Evolutionary conservation across 2,888 invertebrate genomes (phyloP).

Genomic region (Mayetiola destructor): DNA sequence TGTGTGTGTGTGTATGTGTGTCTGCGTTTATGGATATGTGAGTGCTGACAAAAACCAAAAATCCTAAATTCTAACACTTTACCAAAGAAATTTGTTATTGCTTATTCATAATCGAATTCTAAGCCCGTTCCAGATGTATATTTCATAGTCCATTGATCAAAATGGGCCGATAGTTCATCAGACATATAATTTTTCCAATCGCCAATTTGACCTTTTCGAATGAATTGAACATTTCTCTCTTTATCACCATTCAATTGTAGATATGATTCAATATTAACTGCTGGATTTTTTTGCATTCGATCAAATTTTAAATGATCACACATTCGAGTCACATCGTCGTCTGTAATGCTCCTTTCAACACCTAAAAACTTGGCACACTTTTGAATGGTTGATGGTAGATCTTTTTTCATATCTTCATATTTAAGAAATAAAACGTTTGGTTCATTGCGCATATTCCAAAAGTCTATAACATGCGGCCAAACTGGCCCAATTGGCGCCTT

Average conservation of each 20-base stretch:
- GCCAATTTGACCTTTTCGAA: constrained; percentile 63
- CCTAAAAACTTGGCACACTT: constrained; percentile 44
- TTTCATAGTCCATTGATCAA: constrained; percentile 55
- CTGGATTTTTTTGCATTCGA: constrained; percentile 67
- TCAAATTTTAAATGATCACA: constrained; percentile 63
- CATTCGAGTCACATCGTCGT: constrained; percentile 50
- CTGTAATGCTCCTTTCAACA: constrained; percentile 47
- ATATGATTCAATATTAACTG: constrained; percentile 55
- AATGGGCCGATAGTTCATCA: constrained; percentile 50
- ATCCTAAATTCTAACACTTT: too few relatives aligned
- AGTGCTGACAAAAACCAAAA: too few relatives aligned
- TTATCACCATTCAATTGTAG: constrained; percentile 23
- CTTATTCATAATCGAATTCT: constrained; percentile 39
- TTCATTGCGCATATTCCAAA: constrained; percentile 55
- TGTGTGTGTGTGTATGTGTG: neutral
- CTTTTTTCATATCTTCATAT: constrained; percentile 68
- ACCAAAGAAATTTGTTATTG: neutral
- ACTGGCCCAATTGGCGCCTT: constrained; percentile 49
- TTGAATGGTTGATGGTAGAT: constrained; percentile 49
- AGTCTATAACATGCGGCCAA: constrained; percentile 49
- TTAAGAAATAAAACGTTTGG: constrained; percentile 61
- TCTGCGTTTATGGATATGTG: neutral
- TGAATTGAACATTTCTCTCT: constrained; percentile 44
- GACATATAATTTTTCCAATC: constrained; percentile 65
- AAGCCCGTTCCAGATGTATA: constrained; percentile 48